These are phyloP conservation scores for Oscheius sp. DNA, from an alignment of 2,888 invertebrate species.

Conservation along the genomic window DNA sequence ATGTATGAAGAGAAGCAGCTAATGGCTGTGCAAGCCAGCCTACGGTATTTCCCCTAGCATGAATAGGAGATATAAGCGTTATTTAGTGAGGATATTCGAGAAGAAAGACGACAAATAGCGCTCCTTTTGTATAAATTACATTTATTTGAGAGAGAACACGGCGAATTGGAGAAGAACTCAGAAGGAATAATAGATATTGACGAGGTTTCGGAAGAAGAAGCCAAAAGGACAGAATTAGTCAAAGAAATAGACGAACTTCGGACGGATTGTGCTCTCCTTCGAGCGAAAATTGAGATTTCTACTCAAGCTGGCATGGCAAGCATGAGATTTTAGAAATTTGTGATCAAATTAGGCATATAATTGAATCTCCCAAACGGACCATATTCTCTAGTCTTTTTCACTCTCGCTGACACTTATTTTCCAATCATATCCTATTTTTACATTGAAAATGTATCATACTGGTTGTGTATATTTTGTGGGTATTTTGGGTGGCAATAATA, in stretches of 20 bases:
- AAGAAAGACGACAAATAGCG: constrained; percentile 36
- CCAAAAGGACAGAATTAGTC: constrained; percentile 40
- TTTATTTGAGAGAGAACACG: constrained; percentile 19
- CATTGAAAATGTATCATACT: constrained; percentile 4
- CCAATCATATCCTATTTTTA: background rate
- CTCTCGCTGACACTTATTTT: constrained; percentile 7
- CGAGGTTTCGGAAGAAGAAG: constrained; percentile 44
- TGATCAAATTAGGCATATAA: background rate
- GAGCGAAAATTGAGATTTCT: constrained; percentile 54
- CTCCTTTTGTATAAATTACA: constrained; percentile 32
- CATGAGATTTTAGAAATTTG: constrained; percentile 22
- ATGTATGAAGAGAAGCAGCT: constrained; percentile 68
- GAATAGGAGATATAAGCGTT: too few species aligned
- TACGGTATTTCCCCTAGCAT: constrained; percentile 24
- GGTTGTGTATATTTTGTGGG: constrained; percentile 3
- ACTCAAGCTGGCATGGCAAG: constrained; percentile 14
- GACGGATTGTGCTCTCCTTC: constrained; percentile 52
- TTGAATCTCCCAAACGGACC: background rate
- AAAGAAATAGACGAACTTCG: constrained; percentile 53
- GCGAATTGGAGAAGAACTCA: constrained; percentile 11
- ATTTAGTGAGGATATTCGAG: constrained; percentile 36
- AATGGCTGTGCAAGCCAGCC: constrained; percentile 60
- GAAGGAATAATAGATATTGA: too few species aligned
- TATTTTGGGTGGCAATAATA: background rate
- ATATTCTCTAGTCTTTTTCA: constrained; percentile 13